A percentile compares a stretch with the other conserved stretches of the same genome.
phyloP scores from a whole-genome alignment of 2,797 vertebrate genomes.

The Propithecus deckenii region DNA sequence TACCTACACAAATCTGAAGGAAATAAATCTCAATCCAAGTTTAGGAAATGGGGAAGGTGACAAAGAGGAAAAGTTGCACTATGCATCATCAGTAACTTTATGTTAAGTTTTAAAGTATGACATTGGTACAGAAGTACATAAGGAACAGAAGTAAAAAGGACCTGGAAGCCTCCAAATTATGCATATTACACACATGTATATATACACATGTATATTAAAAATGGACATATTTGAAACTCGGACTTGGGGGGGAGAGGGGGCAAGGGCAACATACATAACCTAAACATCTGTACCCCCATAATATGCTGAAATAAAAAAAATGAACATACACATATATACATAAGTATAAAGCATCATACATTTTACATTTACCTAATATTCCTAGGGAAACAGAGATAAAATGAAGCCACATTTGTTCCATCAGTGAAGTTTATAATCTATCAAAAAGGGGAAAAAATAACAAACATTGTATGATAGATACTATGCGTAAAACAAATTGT shows the following conservation, averaged over 20 bases:
- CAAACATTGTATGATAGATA: not conserved
- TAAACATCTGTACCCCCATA: too few species aligned
- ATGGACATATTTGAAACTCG: too few species aligned
- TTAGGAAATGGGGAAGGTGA: not conserved
- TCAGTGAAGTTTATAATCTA: not conserved
- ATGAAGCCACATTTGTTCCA: not conserved
- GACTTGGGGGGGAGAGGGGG: too few species aligned
- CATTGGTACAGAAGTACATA: not conserved
- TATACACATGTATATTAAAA: not conserved
- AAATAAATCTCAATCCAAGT: not conserved
- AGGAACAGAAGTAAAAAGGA: not conserved
- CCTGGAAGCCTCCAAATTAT: not conserved
- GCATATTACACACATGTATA: not conserved
- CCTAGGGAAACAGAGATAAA: not conserved
- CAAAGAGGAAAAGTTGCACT: not conserved
- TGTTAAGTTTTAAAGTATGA: not conserved
- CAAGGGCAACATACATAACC: too few species aligned
- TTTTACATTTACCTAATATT: not conserved
- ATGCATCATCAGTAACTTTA: not conserved
- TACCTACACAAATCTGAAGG: not conserved
- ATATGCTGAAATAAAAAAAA: not conserved
- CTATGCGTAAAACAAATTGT: not conserved
- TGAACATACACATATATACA: rapidly evolving
- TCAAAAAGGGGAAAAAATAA: not conserved
- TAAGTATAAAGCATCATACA: not conserved